These are phyloP conservation scores for Mus pahari DNA, from an alignment of 2,113 vertebrate genomes.

Conservation along the genomic window DNA sequence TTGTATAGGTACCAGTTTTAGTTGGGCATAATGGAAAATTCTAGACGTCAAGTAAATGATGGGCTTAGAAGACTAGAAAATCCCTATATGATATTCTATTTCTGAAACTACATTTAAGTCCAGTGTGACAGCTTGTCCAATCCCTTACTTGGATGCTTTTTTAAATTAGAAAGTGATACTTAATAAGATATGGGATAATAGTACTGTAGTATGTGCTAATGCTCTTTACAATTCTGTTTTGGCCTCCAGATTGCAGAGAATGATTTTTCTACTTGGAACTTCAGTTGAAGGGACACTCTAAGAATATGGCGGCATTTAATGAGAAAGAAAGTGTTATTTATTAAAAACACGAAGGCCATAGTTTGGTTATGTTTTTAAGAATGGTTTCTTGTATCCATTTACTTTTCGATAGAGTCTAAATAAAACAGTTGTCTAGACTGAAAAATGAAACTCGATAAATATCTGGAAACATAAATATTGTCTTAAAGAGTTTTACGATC, in stretches of 20 bases:
- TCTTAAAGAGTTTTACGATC: constrained; percentile 16
- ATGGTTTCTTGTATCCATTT: background rate
- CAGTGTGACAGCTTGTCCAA: background rate
- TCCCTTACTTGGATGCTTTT: background rate
- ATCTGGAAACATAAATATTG: constrained; percentile 30
- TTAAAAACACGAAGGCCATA: background rate
- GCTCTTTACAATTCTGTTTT: background rate
- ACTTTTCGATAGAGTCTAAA: constrained; percentile 30
- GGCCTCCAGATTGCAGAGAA: background rate
- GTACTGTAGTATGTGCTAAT: background rate
- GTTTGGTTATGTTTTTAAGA: background rate
- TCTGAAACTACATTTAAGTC: background rate
- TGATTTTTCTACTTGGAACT: background rate
- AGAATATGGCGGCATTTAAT: background rate
- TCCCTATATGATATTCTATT: background rate
- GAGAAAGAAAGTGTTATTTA: background rate
- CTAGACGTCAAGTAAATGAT: background rate
- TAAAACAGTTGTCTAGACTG: constrained; percentile 16
- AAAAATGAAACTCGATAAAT: constrained; percentile 55
- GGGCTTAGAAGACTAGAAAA: background rate
- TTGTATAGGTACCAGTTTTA: background rate
- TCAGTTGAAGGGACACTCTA: background rate
- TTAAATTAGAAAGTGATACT: background rate
- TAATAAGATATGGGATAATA: background rate
- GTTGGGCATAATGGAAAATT: background rate